Evolutionary conservation across 2,113 vertebrate species (phyloP), one percentile per base, ranked within the genome.

Genomic region (Archocentrus centrarchus): DNA sequence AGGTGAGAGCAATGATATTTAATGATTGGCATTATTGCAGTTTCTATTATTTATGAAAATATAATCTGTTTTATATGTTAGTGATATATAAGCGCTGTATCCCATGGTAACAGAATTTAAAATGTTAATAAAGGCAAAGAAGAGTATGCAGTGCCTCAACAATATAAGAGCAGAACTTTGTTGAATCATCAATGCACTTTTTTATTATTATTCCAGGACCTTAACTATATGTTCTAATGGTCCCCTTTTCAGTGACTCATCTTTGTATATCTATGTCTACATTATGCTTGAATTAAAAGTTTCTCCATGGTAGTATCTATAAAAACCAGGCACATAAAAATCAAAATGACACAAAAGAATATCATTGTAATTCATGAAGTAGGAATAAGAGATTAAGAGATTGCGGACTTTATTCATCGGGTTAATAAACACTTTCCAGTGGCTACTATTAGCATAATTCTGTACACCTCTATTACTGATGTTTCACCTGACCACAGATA

Each of bases 311-410:
- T 44, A 86, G 11, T 63, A 20, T 87, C 59, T 59, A 78, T 91
- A 22, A 87, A 83, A 83, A 55, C 81, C 22, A 84, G 80, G 17
- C 68, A 59, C 20, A 66, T 63, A 35, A 62, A 77, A 77, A 75
- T 80, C 9, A n/a, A 83, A 79, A 58, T 70, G 10, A 47, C 58
- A 20, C 44, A 64, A 64, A 58, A 13, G 0, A 61, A 61, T 62
- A 37, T 10, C 18, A 10, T 62, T 58, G 55, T 22, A 58, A 58
- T 7, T 57, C 10, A 11, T 11, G 1, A 62, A 62, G 35, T 35
- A 20, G 17, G 17, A 35, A 37, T 35, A 11, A 35, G 30, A 11
- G 8, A 20, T 35, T 35, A 62, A 37, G 17, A 35, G 27, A 73
- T 13, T 53, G 3, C 10, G 2, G 47, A 73, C 44, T 32, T n/a